Evolutionary conservation across 1,140 invertebrate genomes (phyloP).

Genomic region (Gonatopus flavifemur): DNA sequence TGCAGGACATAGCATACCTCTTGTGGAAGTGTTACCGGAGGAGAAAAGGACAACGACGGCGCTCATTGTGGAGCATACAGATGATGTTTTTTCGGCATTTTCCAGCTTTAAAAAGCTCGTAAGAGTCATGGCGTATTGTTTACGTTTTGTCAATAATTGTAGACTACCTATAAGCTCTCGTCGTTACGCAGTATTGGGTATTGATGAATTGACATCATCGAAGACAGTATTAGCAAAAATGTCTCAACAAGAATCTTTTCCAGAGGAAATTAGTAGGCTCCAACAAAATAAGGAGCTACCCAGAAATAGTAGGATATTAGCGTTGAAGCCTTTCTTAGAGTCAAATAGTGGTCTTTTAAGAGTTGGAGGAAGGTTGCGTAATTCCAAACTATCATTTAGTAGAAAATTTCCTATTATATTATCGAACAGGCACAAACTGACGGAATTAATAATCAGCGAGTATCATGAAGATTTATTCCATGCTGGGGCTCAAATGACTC

Average conservation of each 20-base stretch:
- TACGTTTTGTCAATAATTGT: neutral
- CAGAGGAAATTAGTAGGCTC: neutral
- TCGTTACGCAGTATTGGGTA: no score
- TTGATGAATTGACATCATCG: no score
- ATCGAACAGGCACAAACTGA: slow-evolving; percentile 31
- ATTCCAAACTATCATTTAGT: slow-evolving; percentile 32
- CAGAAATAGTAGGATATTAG: neutral
- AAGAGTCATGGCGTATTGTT: neutral
- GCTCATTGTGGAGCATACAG: no score
- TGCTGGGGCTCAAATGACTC: slow-evolving; percentile 32
- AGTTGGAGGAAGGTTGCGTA: slow-evolving; percentile 38
- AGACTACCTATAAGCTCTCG: no score
- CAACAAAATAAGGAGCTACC: neutral
- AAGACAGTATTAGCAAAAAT: neutral
- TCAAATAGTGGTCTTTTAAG: neutral
- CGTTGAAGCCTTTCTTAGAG: neutral
- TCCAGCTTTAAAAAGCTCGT: neutral
- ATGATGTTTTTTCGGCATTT: no score
- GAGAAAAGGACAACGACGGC: no score
- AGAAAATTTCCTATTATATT: slow-evolving; percentile 47
- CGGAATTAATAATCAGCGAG: slow-evolving; percentile 34
- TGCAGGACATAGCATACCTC: no score
- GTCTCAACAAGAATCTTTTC: neutral
- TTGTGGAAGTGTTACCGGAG: no score
- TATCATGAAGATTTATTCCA: slow-evolving; percentile 36